A percentile compares a stretch with the other conserved stretches of the same genome.
phyloP scores from a whole-genome alignment of 2,888 invertebrate genomes.

The Andrena hattorfiana region DNA sequence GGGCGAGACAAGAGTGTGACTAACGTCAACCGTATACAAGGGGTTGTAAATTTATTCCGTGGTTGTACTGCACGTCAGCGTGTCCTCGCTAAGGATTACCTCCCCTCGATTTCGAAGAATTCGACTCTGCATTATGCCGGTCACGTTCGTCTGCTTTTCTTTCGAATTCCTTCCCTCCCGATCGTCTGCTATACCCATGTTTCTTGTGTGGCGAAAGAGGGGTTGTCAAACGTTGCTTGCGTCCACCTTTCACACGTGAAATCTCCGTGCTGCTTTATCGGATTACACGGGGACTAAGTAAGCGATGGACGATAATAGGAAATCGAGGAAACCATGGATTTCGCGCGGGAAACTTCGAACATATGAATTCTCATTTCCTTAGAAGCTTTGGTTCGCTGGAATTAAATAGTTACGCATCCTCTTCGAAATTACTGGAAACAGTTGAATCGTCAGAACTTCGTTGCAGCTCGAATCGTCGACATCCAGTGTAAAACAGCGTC shows the following conservation, averaged over 20 bases:
- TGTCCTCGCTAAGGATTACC: constrained; percentile 64
- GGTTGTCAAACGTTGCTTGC: constrained; percentile 46
- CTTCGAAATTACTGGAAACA: neutral
- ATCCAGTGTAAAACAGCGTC: neutral
- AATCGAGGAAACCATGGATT: neutral
- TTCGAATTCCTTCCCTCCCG: constrained; percentile 62
- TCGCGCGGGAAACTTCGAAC: neutral
- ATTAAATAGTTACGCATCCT: neutral
- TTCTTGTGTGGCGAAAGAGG: constrained; percentile 11
- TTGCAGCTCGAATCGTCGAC: neutral
- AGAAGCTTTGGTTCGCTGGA: neutral
- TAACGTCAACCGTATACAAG: constrained; percentile 74
- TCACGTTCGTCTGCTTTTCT: constrained; percentile 79
- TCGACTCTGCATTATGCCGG: constrained; percentile 77
- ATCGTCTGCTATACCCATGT: constrained; percentile 27
- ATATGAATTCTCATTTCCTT: neutral
- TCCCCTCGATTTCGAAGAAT: constrained; percentile 65
- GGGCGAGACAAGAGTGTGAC: constrained; percentile 67
- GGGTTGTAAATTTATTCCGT: constrained; percentile 78
- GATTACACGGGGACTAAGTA: constrained; percentile 29
- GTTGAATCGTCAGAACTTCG: neutral
- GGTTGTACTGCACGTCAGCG: constrained; percentile 73
- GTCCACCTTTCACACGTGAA: constrained; percentile 17
- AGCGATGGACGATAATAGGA: constrained; percentile 32
- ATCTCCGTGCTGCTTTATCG: constrained; percentile 6